Evolutionary conservation across 1,140 invertebrate species (phyloP), one percentile per base, ranked within the genome.

Genomic region (Micrasema minimum): DNA sequence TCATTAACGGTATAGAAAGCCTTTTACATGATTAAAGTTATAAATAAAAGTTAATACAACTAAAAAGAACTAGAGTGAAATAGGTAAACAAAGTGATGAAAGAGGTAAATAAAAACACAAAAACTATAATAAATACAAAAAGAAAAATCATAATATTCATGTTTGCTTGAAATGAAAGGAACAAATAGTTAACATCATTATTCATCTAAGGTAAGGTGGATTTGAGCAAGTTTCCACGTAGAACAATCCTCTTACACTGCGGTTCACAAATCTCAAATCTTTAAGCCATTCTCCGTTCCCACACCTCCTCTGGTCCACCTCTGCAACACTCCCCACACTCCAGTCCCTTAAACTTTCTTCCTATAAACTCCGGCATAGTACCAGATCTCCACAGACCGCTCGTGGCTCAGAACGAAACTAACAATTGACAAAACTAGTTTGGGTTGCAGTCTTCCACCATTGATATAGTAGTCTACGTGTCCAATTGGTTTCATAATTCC

Each of bases 381-480:
- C 67, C 55, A 61, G 7, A 50, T 11, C 3, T 61, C 14, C 31
- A 69, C 31, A 7, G 67, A 38, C n/a, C 53, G 23, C 11, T 48
- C 43, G 18, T 69, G 67, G 26, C 67, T 69, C 6, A 5, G n/a
- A 2, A 46, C 11, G 14, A n/a, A 1, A 41, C n/a, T 46, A 11
- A 37, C 1, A 2, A 6, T 31, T 10, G 2, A 9, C 10, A 14
- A n/a, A 2, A 11, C 0, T 0, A 10, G 12, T 46, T 7, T 7
- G 2, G 59, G 68, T 48, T 70, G 68, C 7, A 14, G 0, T 14
- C 41, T 51, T 23, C 66, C 66, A 2, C 66, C 66, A 31, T 68
- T 68, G 23, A 68, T 1, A 22, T 68, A 68, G 18, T 57, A 68
- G 26, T 68, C 66, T 14, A 68, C 66, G 16, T 68, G 66, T 14